Base-by-base conservation (phyloP, 64 coral and sea anemone species). In the Acropora tenuis region DNA sequence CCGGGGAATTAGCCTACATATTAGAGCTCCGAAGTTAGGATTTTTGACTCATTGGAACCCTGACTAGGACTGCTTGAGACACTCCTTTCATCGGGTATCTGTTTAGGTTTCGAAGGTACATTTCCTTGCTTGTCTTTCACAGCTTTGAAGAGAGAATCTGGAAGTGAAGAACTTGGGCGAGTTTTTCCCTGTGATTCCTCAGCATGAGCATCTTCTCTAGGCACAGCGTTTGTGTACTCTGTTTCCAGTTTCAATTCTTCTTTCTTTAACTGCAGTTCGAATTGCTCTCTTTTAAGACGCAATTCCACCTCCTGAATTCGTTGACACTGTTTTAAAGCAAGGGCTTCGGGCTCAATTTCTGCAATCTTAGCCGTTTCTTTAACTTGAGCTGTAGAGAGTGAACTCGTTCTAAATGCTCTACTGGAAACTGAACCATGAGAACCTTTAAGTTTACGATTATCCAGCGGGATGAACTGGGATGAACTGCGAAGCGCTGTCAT, bases 261-360 rank as follows among this genome's bases (percentile, higher is more conserved):
- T 48, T 19, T 55, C 50, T 79, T 57, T 8, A 57, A 18, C 1
- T 40, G 77, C 2, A 79, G 77, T 8, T 79, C 77, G 1, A 16
- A 30, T 17, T 79, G 47, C 72, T 87, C 81, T 65, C 61, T 65
- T 65, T 84, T 84, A 8, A 84, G 16, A 15, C 55, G 53, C 19
- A 68, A 44, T 84, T 84, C 57, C 7, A 2, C 44, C 20, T 84
- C 55, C 0, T 84, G 81, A 8, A 69, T 46, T 4, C 17, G 67
- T 40, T 87, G 74, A 63, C 87, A 53, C 48, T 61, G 87, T 30
- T 87, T 69, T 50, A 87, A 40, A 53, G 84, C 69, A 12, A 44
- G 45, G 13, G 20, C 67, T 75, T 52, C 73, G 46, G 84, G 69
- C 30, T 87, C 44, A 18, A 87, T 43, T 41, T 87, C 67, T 5